A percentile compares a stretch with the other conserved stretches of the same genome.
These are phyloP conservation scores for Ephestia elutella DNA, from an alignment of 1,140 invertebrate genomes.

Conservation along the genomic window DNA sequence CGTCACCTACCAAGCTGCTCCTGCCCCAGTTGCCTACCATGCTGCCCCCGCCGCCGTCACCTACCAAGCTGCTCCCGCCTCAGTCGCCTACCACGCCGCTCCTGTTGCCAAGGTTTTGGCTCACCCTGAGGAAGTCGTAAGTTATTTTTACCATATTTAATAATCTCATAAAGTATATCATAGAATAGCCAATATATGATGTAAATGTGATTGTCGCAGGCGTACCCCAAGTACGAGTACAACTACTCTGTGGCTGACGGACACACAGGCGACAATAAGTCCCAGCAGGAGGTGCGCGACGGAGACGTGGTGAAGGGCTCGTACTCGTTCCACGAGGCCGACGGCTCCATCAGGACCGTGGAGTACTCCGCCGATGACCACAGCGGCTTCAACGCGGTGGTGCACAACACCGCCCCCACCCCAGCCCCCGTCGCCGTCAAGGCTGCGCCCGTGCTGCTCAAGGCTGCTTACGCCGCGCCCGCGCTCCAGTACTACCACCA, in stretches of 20 bases:
- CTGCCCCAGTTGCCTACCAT: constrained; percentile 24
- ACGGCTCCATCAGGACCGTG: constrained; percentile 75
- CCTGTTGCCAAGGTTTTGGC: constrained; percentile 27
- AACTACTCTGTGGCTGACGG: constrained; percentile 71
- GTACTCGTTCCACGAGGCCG: constrained; percentile 75
- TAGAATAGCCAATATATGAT: background rate
- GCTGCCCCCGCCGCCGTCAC: constrained; percentile 29
- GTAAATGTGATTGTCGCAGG: constrained; percentile 19
- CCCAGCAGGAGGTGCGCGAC: constrained; percentile 71
- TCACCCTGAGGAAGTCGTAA: constrained; percentile 42
- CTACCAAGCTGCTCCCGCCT: constrained; percentile 27
- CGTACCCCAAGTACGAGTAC: constrained; percentile 70
- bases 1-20: constrained; percentile 22
- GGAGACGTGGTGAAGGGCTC: constrained; percentile 73
- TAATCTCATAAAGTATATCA: background rate
- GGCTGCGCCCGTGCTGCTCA: constrained; percentile 22
- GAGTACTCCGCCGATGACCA: constrained; percentile 74
- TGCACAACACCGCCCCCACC: constrained; percentile 72
- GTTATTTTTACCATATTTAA: constrained; percentile 11
- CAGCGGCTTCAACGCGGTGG: constrained; percentile 75
- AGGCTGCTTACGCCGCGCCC: constrained; percentile 23
- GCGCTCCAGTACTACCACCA: constrained; percentile 30
- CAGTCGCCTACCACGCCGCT: constrained; percentile 27
- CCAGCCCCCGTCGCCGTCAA: constrained; percentile 32
- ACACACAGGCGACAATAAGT: constrained; percentile 71